These are phyloP conservation scores for Lasioglossum albipes DNA, from an alignment of 1,140 invertebrate genomes.

Conservation along the genomic window DNA sequence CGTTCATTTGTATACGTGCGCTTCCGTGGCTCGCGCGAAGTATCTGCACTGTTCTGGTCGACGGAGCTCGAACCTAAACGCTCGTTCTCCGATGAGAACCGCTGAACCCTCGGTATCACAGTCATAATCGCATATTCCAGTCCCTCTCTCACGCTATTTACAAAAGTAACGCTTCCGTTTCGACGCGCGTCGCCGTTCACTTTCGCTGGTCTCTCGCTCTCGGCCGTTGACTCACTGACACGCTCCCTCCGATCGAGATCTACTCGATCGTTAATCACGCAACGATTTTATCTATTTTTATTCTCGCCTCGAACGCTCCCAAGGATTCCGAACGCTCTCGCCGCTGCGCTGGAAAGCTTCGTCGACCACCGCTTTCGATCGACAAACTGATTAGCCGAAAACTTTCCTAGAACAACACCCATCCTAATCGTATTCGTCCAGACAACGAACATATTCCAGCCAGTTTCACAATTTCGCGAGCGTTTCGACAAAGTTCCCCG, in stretches of 20 bases:
- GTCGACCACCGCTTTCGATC: too few species aligned
- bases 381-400: too few species aligned
- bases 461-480: too few species aligned
- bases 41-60: background rate
- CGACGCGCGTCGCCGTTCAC: background rate
- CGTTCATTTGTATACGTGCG: slow-evolving; percentile 4
- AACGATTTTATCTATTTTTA: background rate
- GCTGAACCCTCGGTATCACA: slow-evolving; percentile 51
- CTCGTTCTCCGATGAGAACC: slow-evolving; percentile 10
- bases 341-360: too few species aligned
- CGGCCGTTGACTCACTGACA: too few species aligned
- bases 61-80: slow-evolving; percentile 34
- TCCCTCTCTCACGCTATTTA: background rate
- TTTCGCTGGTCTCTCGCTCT: background rate
- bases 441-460: too few species aligned
- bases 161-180: background rate
- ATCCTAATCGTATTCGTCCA: too few species aligned
- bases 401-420: too few species aligned
- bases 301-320: background rate
- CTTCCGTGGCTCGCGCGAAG: slow-evolving; percentile 12
- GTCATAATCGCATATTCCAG: slow-evolving; percentile 27
- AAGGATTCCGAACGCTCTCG: too few species aligned
- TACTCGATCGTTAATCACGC: background rate
- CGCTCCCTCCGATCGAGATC: too few species aligned
- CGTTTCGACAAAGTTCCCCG: too few species aligned